Base-by-base conservation (phyloP, 2,888 invertebrate species). In the Panzeria rudis region DNA sequence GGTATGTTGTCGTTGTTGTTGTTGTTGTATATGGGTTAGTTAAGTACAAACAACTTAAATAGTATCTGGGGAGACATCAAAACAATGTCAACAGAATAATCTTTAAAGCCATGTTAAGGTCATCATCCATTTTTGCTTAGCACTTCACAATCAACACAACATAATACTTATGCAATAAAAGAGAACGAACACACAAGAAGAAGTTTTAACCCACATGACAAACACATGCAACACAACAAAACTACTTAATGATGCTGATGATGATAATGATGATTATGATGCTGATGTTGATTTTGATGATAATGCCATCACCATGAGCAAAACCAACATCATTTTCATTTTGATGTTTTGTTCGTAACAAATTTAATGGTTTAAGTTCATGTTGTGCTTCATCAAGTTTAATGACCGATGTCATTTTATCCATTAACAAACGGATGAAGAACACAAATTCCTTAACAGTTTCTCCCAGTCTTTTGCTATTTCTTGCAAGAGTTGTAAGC, bases 41-140 rank as follows among this genome's bases (percentile, higher is more conserved):
- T 84, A 72, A 66, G 71, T 71, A 76, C 64, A 84, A 84, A 73
- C 75, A 79, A 76, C 54, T 84, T 81, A 84, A 84, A 84, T 73
- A 72, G 66, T 81, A 84, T 80, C 84, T 72, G 72, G 84, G 84
- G 80, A 84, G 72, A 81, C 68, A 84, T 84, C 81, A 77, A 80
- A 84, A 77, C 68, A 84, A 77, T 84, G 84, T 77, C 81, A 84
- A 79, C 80, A 76, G 72, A 66, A 84, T 84, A 84, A 84, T 80
- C 84, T 76, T 84, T 62, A 84, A 76, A 81, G 77, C 80, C 76
- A 76, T 54, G 50, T 80, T 80, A 73, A 68, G 80, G 72, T 81
- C 80, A 81, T 81, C 80, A 81, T 68, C 62, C 69, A 71, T 84
- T 84, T 76, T 66, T 66, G 44, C 61, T 81, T 62, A 72, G 71